Conservation (phyloP, 2,113 vertebrate species). For the Triplophysa tibetana region DNA sequence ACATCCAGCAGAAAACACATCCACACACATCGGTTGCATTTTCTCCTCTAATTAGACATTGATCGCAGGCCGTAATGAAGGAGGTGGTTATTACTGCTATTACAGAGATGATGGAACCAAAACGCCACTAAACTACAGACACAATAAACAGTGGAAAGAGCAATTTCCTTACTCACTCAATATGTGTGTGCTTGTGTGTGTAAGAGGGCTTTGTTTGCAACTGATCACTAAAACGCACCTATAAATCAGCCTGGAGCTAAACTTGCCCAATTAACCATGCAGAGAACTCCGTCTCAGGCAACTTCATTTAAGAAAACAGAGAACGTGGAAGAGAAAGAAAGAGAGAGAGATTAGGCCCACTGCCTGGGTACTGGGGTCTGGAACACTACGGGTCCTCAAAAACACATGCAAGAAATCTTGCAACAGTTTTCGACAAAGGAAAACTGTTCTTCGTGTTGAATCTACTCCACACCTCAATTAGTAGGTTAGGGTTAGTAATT, state of each 20-base stretch:
- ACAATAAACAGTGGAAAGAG: conserved; percentile 1
- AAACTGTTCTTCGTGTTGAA: background rate
- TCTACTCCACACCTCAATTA: conserved; percentile 2
- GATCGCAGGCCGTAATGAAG: conserved; percentile 9
- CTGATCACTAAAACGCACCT: conserved; percentile 2
- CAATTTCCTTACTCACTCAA: background rate
- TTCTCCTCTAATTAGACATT: conserved; percentile 7
- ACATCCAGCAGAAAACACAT: background rate
- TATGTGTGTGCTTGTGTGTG: background rate
- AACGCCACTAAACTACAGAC: background rate
- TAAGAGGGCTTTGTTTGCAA: background rate
- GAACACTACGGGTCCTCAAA: no score
- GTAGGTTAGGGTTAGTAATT: background rate
- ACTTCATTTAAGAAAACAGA: background rate
- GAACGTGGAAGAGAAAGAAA: background rate
- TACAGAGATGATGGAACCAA: conserved; percentile 7
- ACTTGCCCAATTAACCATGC: conserved; percentile 25
- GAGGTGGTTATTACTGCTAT: conserved; percentile 8
- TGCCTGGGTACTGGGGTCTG: background rate
- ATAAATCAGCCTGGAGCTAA: conserved; percentile 20
- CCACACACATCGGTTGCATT: background rate
- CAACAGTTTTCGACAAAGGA: no score
- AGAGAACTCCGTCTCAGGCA: background rate
- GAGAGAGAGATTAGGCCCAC: conserved; percentile 9
- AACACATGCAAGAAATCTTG: no score